Base-by-base conservation (phyloP, 2,888 invertebrate genomes). In the Strigamia maritima region DNA sequence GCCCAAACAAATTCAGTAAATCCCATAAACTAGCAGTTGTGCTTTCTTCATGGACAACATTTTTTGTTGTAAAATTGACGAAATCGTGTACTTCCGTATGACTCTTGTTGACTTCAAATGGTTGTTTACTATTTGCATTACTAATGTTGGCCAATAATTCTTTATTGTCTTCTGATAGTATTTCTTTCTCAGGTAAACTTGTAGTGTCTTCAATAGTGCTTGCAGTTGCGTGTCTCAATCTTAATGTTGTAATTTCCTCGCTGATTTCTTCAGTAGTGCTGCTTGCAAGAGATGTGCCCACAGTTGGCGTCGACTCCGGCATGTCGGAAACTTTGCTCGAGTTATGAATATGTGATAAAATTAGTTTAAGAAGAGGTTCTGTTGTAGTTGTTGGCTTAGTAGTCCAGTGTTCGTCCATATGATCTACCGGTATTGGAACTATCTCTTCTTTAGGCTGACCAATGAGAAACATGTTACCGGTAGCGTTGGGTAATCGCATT, bases 381-480 rank as follows among this genome's bases (percentile, higher is more conserved):
- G 60, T 65, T 65, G 60, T 65, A 4, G 60, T 24, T 65, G 60
- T 24, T n/a, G 19, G 22, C 22, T 24, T 65, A 22, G 19, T 65
- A 24, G 12, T 65, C 60, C 60, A 65, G 2, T 65, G 60, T 1
- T 24, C 60, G 12, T 65, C 60, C 12, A 19, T 22, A 22, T n/a
- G 60, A 24, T 65, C 60, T 22, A 65, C 22, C 14, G 44, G 44
- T 10, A 44, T 44, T 44, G 44, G 44, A 44, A 44, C 14, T n/a
- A n/a, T 44, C 14, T 65, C 60, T 65, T 65, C 60, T 22, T 65
- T 65, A 2, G 60, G 60, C 22, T 65, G 60, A 4, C 60, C 60
- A 65, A 65, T 65, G 22, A 65, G 60, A 12, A 65, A 65, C 60
- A 65, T 65, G 60, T 65, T 65, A 65, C 60, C 60, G 12, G 60